A percentile compares a stretch with the other conserved stretches of the same genome.
These are phyloP conservation scores for Andrena flavipes DNA, from an alignment of 2,888 invertebrate genomes.

Conservation along the genomic window DNA sequence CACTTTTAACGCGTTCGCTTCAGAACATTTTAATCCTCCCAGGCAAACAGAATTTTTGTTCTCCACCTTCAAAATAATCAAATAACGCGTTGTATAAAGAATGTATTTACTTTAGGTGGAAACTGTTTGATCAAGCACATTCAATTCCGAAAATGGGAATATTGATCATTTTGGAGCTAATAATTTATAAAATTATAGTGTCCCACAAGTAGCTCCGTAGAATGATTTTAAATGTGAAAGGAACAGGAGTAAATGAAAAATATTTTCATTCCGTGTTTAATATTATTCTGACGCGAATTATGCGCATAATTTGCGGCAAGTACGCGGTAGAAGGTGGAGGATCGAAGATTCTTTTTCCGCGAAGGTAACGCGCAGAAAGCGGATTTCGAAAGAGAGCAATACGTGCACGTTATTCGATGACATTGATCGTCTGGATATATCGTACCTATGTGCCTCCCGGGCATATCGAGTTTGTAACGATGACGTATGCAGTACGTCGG, in stretches of 20 bases:
- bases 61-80: too few relatives aligned
- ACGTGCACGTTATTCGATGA: slow-evolving; percentile 31
- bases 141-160: too few relatives aligned
- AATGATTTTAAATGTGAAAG: too few relatives aligned
- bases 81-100: too few relatives aligned
- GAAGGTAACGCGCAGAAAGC: slow-evolving; percentile 6
- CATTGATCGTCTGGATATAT: slow-evolving; percentile 51
- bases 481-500: slow-evolving; percentile 31
- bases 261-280: not conserved
- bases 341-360: slow-evolving; percentile 2
- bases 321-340: not conserved
- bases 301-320: slow-evolving; percentile 2
- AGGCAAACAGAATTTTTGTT: too few relatives aligned
- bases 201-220: too few relatives aligned
- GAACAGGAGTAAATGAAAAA: not conserved
- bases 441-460: slow-evolving; percentile 28
- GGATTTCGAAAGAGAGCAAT: slow-evolving; percentile 20
- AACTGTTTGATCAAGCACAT: too few relatives aligned
- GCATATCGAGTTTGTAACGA: slow-evolving; percentile 42
- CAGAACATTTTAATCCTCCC: too few relatives aligned
- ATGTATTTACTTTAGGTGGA: too few relatives aligned
- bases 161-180: too few relatives aligned
- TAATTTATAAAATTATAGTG: too few relatives aligned
- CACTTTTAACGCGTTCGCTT: too few relatives aligned
- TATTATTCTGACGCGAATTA: not conserved